phyloP scores from a whole-genome alignment of 2,797 vertebrate species.

The Emydoidea blandingii region DNA sequence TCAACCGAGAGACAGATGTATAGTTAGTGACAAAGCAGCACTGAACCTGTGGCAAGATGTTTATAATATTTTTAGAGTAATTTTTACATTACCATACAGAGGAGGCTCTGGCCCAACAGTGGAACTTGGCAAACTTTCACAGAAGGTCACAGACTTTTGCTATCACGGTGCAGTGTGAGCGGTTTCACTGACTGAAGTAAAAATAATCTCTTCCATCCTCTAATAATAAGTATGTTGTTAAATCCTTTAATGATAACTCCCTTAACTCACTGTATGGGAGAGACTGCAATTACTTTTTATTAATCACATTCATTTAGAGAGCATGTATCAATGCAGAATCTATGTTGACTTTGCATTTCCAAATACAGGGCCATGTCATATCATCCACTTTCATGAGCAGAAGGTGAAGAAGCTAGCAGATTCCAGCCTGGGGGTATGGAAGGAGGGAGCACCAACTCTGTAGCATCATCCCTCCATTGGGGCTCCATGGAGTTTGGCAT shows the following conservation, averaged over 20 bases:
- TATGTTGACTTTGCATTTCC: not conserved
- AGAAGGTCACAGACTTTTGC: constrained; percentile 37
- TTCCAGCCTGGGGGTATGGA: accelerated
- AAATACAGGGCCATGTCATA: not conserved
- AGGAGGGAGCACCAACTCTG: not conserved
- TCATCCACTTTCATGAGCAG: not conserved
- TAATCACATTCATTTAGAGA: not conserved
- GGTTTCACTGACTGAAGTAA: constrained; percentile 24
- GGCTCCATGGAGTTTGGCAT: not conserved
- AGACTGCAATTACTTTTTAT: not conserved
- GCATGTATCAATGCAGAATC: not conserved
- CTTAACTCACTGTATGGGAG: not conserved
- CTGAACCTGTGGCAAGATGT: not conserved
- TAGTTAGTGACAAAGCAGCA: not conserved
- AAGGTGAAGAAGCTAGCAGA: not conserved
- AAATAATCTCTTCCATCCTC: constrained; percentile 45
- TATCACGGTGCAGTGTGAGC: constrained; percentile 7
- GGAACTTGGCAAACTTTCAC: constrained; percentile 62
- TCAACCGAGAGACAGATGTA: not conserved
- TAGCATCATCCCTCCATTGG: not conserved
- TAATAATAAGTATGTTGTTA: constrained; percentile 16
- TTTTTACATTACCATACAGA: not conserved
- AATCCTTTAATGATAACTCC: not conserved
- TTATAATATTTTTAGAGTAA: constrained; percentile 15
- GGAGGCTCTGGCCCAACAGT: not conserved